Percentiles rank a stretch among this genome's conserved stretches.
phyloP scores from a whole-genome alignment of 2,113 vertebrate species.

The Mormoops blainvillei region DNA sequence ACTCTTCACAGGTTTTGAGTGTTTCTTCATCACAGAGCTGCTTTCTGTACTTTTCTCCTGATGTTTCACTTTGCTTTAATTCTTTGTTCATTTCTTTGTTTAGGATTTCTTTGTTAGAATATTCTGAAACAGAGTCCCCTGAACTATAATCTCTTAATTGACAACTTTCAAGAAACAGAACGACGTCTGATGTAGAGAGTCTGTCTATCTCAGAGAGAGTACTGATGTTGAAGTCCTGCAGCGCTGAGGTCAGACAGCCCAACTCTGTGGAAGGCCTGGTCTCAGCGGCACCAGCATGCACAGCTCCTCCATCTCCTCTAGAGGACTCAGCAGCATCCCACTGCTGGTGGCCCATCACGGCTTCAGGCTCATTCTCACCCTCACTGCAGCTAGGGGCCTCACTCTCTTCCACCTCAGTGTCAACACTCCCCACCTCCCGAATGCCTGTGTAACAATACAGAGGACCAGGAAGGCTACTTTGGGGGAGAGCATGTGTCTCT shows the following conservation, averaged over 20 bases:
- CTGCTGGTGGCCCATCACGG: not conserved
- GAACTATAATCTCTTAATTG: slow-evolving; percentile 50
- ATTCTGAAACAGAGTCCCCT: slow-evolving; percentile 49
- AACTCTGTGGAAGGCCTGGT: slow-evolving; percentile 1
- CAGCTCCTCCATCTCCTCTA: not conserved
- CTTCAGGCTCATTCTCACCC: slow-evolving; percentile 42
- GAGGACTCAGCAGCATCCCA: not conserved
- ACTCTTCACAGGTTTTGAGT: slow-evolving; percentile 14
- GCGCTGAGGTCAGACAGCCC: not conserved
- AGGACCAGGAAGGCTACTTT: not conserved
- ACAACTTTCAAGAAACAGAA: slow-evolving; percentile 48
- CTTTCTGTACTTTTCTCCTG: not conserved
- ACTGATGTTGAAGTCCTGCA: slow-evolving; percentile 38
- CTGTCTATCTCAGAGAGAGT: not conserved
- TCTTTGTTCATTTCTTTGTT: not conserved
- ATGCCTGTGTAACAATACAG: not conserved
- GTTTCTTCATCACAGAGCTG: not conserved
- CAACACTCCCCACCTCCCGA: not conserved
- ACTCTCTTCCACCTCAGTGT: slow-evolving; percentile 6
- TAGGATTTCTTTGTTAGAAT: slow-evolving; percentile 24
- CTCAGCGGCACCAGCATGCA: fast-evolving
- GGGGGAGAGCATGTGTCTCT: fast-evolving
- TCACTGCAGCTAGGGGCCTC: slow-evolving; percentile 46
- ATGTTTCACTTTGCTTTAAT: not conserved
- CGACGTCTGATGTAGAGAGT: slow-evolving; percentile 10